A percentile compares a stretch with the other conserved stretches of the same genome.
These are phyloP conservation scores for Gobio occitaniae DNA, from an alignment of 2,797 vertebrate species.

Conservation along the genomic window DNA sequence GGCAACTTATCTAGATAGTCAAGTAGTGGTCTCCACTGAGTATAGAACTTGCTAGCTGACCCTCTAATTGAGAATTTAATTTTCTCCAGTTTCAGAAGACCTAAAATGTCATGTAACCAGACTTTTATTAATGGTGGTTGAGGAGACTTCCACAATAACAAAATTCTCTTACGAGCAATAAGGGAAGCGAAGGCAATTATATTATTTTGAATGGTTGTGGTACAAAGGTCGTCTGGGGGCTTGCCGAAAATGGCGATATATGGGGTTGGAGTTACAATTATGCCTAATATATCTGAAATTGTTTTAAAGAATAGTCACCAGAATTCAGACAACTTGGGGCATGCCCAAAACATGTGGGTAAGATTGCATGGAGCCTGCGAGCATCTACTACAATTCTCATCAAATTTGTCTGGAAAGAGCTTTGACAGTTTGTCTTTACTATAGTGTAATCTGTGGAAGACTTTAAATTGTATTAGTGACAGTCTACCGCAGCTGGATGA, in stretches of 20 bases:
- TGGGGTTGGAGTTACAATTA: not conserved
- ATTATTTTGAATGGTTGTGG: not conserved
- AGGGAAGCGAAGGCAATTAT: not conserved
- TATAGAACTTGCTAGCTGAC: not conserved
- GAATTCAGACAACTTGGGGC: not conserved
- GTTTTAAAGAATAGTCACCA: not conserved
- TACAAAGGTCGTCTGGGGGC: not conserved
- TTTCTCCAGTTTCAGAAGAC: not conserved
- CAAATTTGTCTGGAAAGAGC: conserved; percentile 3
- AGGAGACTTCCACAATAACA: not conserved
- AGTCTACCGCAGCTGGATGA: not conserved
- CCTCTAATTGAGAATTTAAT: not conserved
- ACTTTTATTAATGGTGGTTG: not conserved
- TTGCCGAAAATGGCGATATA: not conserved
- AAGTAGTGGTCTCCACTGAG: not conserved
- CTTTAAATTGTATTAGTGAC: conserved; percentile 2
- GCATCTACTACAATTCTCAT: not conserved
- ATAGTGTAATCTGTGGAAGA: not conserved
- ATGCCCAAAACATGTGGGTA: not conserved
- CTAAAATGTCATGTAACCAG: not conserved
- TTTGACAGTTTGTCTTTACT: not conserved
- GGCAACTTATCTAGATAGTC: not conserved
- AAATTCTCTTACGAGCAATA: not conserved
- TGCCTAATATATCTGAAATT: not conserved
- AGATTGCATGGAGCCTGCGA: not conserved